phyloP scores from a whole-genome alignment of 2,888 invertebrate species.

The Volucella inanis region DNA sequence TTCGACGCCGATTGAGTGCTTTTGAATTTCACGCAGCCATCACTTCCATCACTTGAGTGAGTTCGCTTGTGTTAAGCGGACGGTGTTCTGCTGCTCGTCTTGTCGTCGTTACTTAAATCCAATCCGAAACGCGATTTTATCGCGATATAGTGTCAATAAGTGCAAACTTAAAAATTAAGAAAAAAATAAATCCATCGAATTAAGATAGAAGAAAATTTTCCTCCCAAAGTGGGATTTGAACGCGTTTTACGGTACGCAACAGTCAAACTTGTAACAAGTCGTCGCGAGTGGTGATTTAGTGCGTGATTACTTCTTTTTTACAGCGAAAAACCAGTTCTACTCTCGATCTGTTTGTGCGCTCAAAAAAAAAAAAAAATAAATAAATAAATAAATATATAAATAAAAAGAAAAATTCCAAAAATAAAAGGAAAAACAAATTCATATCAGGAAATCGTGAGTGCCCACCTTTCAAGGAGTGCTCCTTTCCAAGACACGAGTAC shows the following conservation, averaged over 20 bases:
- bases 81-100: constrained; percentile 71
- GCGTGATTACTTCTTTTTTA: constrained; percentile 62
- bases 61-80: constrained; percentile 77
- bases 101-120: neutral
- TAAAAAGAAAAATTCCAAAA: constrained; percentile 21
- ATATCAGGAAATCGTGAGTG: constrained; percentile 18
- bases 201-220: constrained; percentile 33
- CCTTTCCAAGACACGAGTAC: constrained; percentile 9
- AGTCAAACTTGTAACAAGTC: constrained; percentile 27
- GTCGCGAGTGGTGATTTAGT: constrained; percentile 22
- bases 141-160: constrained; percentile 17
- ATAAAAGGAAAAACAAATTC: constrained; percentile 10
- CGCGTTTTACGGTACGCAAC: constrained; percentile 39
- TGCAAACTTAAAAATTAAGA: constrained; percentile 4
- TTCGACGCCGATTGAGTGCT: constrained; percentile 48
- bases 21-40: constrained; percentile 42
- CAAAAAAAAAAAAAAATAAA: constrained; percentile 41
- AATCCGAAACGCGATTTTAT: too few species aligned
- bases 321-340: constrained; percentile 68
- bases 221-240: constrained; percentile 22
- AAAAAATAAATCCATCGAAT: constrained; percentile 18
- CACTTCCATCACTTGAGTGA: constrained; percentile 78
- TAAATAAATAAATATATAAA: too few species aligned
- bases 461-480: neutral
- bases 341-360: constrained; percentile 25